Evolutionary conservation across 30 jellyfish, hydroid and myxozoan species (phyloP).

Genomic region (Hydractinia symbiolongicarpus): DNA sequence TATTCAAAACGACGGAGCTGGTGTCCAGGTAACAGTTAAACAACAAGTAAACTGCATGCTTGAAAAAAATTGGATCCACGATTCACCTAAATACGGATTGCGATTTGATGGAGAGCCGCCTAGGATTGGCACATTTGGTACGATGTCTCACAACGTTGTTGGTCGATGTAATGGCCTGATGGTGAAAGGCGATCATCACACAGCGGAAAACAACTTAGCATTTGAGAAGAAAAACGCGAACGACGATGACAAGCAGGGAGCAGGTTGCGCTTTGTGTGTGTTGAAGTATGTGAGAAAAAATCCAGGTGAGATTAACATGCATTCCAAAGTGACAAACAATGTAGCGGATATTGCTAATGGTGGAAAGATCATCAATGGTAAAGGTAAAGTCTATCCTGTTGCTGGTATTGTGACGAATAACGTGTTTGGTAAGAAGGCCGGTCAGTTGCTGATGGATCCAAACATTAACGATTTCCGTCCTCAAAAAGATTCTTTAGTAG

Average conservation of each 20-base stretch:
- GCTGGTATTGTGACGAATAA: constrained; percentile 21
- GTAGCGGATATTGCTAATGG: constrained; percentile 42
- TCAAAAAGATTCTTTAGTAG: neutral
- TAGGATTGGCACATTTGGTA: constrained; percentile 24
- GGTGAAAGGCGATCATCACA: constrained; percentile 37
- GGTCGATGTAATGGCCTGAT: constrained; percentile 33
- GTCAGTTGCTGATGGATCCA: constrained; percentile 22
- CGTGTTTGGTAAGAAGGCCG: constrained; percentile 16
- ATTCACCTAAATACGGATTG: constrained; percentile 32
- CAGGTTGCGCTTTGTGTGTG: constrained; percentile 39
- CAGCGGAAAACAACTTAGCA: constrained; percentile 25
- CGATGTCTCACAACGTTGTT: constrained; percentile 27
- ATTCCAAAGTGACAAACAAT: constrained; percentile 15
- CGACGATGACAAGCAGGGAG: constrained; percentile 39
- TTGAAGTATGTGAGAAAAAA: constrained; percentile 37
- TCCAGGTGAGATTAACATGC: constrained; percentile 24
- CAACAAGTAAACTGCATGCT: neutral
- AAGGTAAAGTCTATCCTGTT: constrained; percentile 15
- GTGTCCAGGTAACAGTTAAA: constrained; percentile 3
- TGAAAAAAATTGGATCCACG: constrained; percentile 30
- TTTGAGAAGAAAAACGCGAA: constrained; percentile 25
- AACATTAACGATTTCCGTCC: constrained; percentile 34
- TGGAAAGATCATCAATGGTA: constrained; percentile 11
- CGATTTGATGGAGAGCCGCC: constrained; percentile 49
- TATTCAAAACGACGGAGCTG: constrained; percentile 37